A percentile compares a stretch with the other conserved stretches of the same genome.
phyloP scores from a whole-genome alignment of 2,888 invertebrate genomes.

The Patella ulyssiponensis region DNA sequence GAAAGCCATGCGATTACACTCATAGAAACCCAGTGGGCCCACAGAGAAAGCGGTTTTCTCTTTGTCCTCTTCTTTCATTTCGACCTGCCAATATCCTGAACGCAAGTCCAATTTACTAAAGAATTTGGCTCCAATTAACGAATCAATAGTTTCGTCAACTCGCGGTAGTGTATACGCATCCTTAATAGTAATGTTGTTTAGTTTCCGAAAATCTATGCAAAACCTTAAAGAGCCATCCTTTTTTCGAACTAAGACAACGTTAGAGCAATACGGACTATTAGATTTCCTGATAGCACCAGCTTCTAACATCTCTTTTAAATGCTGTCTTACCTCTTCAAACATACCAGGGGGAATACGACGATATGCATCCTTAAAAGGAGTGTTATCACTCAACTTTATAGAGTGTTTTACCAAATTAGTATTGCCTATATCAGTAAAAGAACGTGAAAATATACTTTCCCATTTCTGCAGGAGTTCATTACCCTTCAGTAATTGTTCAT shows the following conservation, averaged over 20 bases:
- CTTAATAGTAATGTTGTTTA: slow-evolving; percentile 38
- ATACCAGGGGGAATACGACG: slow-evolving; percentile 41
- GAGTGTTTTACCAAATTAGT: slow-evolving; percentile 22
- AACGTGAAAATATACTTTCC: slow-evolving; percentile 24
- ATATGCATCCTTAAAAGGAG: too few species aligned
- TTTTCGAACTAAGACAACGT: slow-evolving; percentile 35
- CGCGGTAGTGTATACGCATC: slow-evolving; percentile 39
- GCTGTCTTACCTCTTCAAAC: slow-evolving; percentile 38
- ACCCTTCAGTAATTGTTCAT: background rate
- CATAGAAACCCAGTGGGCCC: slow-evolving; percentile 37
- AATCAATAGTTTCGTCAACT: slow-evolving; percentile 41
- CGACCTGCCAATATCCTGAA: slow-evolving; percentile 34
- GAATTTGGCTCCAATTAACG: slow-evolving; percentile 28
- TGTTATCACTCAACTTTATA: too few species aligned
- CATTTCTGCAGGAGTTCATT: background rate
- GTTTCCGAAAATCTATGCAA: slow-evolving; percentile 37
- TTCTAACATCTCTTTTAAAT: slow-evolving; percentile 39
- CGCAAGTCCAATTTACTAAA: slow-evolving; percentile 33
- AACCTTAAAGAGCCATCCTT: slow-evolving; percentile 36
- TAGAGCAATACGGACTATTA: slow-evolving; percentile 35
- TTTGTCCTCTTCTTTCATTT: slow-evolving; percentile 36
- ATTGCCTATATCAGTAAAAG: slow-evolving; percentile 30
- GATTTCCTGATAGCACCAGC: slow-evolving; percentile 38
- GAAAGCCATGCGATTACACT: slow-evolving; percentile 37
- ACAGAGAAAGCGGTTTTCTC: slow-evolving; percentile 39